A percentile compares a stretch with the other conserved stretches of the same genome.
Conservation (phyloP, 1,140 invertebrate genomes). For the Atopsyche davidsoni region DNA sequence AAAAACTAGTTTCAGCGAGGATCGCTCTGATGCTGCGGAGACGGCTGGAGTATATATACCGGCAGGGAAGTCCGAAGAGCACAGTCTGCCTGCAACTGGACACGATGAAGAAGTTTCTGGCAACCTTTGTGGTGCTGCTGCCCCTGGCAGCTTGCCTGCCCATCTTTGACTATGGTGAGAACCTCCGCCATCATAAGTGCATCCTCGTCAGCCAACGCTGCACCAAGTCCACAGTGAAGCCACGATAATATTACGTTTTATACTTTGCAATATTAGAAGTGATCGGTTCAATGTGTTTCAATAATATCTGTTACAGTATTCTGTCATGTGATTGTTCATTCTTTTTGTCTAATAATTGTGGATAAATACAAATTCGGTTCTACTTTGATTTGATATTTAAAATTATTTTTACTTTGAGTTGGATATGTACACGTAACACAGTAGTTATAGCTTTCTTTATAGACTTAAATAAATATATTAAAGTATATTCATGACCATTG, state of each 20-base stretch:
- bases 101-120: background rate
- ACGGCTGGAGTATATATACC: constrained; percentile 1
- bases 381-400: background rate
- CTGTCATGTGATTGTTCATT: no score
- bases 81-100: background rate
- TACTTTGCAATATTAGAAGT: background rate
- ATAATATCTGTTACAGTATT: no score
- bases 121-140: background rate
- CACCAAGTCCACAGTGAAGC: no score
- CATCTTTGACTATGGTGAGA: constrained; percentile 6
- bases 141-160: constrained; percentile 4
- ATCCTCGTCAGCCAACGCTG: background rate
- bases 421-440: background rate
- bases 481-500: background rate
- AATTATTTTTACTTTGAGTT: background rate
- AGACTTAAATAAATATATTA: background rate
- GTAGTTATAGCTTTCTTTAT: background rate
- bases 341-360: no score
- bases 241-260: background rate
- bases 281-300: background rate
- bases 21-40: constrained; percentile 2
- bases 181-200: no score
- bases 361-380: no score
- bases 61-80: background rate
- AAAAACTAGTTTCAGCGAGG: constrained; percentile 25